phyloP scores from a whole-genome alignment of 2,888 invertebrate species.

The Nineta flava region DNA sequence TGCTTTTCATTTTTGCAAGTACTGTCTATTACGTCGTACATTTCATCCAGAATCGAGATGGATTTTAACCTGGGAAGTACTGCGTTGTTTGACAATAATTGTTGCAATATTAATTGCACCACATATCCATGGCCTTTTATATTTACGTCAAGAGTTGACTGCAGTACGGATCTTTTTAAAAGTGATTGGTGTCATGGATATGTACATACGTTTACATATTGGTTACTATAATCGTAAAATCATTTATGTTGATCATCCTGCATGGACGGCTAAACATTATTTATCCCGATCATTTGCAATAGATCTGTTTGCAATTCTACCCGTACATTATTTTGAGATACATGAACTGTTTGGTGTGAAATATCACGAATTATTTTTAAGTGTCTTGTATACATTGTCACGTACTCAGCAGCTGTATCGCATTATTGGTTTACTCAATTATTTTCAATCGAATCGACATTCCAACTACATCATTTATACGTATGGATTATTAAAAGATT shows the following conservation, averaged over 20 bases:
- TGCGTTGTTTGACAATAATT: constrained; percentile 1
- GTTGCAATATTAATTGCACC: neutral
- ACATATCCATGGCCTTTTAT: neutral
- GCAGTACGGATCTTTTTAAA: neutral
- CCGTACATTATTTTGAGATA: constrained; percentile 28
- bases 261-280: constrained; percentile 31
- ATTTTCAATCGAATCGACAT: constrained; percentile 4
- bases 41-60: constrained; percentile 2
- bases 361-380: neutral
- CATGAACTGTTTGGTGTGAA: constrained; percentile 8
- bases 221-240: constrained; percentile 32
- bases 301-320: constrained; percentile 30
- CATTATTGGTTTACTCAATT: constrained; percentile 8
- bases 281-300: constrained; percentile 26
- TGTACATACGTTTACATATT: constrained; percentile 32
- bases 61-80: constrained; percentile 11
- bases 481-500: too few relatives aligned
- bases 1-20: too few relatives aligned
- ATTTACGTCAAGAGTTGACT: neutral
- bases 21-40: too few relatives aligned
- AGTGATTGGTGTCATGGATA: constrained; percentile 6
- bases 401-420: constrained; percentile 9
- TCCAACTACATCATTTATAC: too few relatives aligned
- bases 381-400: neutral
- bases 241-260: constrained; percentile 33